These are phyloP conservation scores for Pecten maximus DNA, from an alignment of 2,888 invertebrate genomes.

Conservation along the genomic window DNA sequence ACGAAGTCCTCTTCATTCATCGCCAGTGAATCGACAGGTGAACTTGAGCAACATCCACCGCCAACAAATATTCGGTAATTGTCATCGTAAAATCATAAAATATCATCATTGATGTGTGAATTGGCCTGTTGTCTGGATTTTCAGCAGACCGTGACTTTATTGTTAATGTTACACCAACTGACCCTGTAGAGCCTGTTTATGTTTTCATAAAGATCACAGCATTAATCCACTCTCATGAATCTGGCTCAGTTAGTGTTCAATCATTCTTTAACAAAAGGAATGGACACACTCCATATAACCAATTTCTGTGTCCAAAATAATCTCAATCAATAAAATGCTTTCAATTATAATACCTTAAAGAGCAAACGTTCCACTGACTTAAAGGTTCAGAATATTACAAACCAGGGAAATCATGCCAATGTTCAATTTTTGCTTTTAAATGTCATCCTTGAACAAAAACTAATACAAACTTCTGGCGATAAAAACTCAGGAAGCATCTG, in stretches of 20 bases:
- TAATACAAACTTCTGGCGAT: too few relatives aligned
- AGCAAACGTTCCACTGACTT: not conserved
- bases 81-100: not conserved
- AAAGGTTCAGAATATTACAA: not conserved
- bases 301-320: not conserved
- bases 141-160: not conserved
- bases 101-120: not conserved
- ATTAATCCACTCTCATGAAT: not conserved
- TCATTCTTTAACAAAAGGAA: not conserved
- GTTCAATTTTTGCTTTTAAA: not conserved
- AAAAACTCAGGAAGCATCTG: too few relatives aligned
- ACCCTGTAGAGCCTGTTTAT: not conserved
- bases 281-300: not conserved
- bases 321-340: not conserved
- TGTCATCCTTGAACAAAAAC: not conserved
- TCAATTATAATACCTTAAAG: not conserved
- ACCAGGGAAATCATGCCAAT: not conserved
- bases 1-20: not conserved
- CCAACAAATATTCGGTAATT: not conserved
- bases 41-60: not conserved
- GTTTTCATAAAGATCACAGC: not conserved
- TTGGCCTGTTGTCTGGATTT: not conserved
- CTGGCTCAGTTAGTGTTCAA: not conserved
- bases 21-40: not conserved
- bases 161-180: not conserved